Evolutionary conservation across 2,113 vertebrate genomes (phyloP).

Genomic region (Syngnathus typhle): DNA sequence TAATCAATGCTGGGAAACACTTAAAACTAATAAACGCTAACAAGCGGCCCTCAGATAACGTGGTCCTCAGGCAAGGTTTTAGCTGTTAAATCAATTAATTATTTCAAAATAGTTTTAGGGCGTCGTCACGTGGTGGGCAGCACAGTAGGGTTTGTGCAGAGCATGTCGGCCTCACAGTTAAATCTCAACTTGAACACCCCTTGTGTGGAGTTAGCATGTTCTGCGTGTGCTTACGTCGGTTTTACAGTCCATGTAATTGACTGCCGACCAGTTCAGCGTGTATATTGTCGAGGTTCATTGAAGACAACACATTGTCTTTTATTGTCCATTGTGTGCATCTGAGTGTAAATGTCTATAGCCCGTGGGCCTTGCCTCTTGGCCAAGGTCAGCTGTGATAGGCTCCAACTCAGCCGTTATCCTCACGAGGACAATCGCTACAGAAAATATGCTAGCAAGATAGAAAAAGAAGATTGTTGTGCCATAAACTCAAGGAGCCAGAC

Average conservation of each 20-base stretch:
- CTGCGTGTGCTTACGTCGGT: background rate
- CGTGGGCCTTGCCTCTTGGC: no score
- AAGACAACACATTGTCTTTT: no score
- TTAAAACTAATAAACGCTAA: background rate
- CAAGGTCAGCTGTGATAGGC: no score
- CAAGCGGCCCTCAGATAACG: background rate
- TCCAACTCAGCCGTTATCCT: no score
- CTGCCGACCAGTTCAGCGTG: no score
- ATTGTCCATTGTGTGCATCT: no score
- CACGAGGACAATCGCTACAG: no score
- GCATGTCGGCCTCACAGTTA: background rate
- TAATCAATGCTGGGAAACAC: background rate
- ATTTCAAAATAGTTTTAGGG: background rate
- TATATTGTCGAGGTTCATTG: no score
- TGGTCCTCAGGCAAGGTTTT: background rate
- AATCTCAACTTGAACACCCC: background rate
- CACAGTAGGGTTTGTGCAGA: background rate
- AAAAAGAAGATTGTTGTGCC: background rate
- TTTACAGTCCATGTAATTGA: background rate
- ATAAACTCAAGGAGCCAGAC: background rate
- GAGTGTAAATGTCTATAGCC: no score
- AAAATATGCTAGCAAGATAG: no score
- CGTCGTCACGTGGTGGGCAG: background rate
- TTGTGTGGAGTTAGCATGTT: background rate
- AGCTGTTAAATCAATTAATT: background rate